Percentiles rank a stretch among this genome's conserved stretches.
Conservation (phyloP, 2,888 invertebrate genomes). For the Papilio gigon region DNA sequence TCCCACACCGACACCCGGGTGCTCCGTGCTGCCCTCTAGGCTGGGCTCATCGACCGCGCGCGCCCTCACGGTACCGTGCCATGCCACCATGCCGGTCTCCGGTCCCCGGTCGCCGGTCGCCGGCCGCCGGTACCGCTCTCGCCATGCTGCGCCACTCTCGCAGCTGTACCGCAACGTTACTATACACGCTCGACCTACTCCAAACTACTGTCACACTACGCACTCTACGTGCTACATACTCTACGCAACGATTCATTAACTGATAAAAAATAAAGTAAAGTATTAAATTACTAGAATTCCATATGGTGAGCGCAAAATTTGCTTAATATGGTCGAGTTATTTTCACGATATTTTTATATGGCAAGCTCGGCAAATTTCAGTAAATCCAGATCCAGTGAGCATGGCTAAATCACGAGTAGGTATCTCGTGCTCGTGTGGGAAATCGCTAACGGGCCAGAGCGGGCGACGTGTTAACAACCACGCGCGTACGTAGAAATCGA, state of each 20-base stretch:
- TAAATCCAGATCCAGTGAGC: not conserved
- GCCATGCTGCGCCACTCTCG: slow-evolving; percentile 57
- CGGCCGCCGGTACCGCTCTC: slow-evolving; percentile 39
- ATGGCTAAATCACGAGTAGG: not conserved
- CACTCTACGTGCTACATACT: slow-evolving; percentile 24
- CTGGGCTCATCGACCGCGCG: slow-evolving; percentile 81
- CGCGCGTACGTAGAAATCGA: slow-evolving; percentile 43
- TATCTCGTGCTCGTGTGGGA: slow-evolving; percentile 36
- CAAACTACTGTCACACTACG: slow-evolving; percentile 39
- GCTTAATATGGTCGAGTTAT: not conserved
- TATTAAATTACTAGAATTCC: not conserved
- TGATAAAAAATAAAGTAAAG: not conserved
- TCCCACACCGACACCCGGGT: slow-evolving; percentile 39
- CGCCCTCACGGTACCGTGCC: slow-evolving; percentile 68
- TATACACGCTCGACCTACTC: slow-evolving; percentile 53
- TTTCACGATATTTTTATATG: not conserved
- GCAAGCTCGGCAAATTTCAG: not conserved
- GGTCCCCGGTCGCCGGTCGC: slow-evolving; percentile 56
- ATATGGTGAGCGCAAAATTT: not conserved
- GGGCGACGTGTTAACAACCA: slow-evolving; percentile 52
- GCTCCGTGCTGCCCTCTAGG: slow-evolving; percentile 78
- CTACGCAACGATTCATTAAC: not conserved
- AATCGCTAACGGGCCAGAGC: slow-evolving; percentile 46
- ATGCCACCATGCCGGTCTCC: slow-evolving; percentile 49
- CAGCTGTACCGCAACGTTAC: slow-evolving; percentile 69